These are phyloP conservation scores for Myanophis thanlyinensis DNA, from an alignment of 2,113 vertebrate species.

Conservation along the genomic window DNA sequence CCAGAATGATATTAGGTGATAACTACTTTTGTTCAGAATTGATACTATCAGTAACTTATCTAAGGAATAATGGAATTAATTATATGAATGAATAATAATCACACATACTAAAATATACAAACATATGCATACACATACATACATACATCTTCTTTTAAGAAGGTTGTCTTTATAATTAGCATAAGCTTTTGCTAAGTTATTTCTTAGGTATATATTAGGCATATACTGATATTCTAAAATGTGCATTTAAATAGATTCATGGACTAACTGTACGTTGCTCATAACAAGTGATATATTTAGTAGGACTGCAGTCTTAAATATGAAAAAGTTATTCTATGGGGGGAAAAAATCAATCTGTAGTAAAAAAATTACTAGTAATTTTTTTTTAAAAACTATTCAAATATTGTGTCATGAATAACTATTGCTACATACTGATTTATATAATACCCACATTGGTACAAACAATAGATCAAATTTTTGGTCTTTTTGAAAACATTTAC, in stretches of 20 bases:
- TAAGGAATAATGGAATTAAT: background rate
- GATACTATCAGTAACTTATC: background rate
- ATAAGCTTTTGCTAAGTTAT: background rate
- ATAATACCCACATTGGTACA: conserved; percentile 25
- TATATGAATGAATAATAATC: background rate
- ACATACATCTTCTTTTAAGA: background rate
- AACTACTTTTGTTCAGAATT: background rate
- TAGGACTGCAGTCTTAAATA: background rate
- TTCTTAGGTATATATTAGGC: background rate
- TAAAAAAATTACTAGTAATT: background rate
- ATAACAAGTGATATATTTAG: background rate
- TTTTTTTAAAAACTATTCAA: background rate
- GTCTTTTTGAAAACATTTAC: background rate
- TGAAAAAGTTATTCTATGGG: background rate
- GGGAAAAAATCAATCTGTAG: background rate
- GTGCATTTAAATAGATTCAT: background rate
- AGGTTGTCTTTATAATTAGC: background rate
- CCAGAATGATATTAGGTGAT: background rate
- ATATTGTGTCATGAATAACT: background rate
- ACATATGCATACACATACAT: background rate
- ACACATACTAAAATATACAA: background rate
- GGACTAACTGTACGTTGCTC: no score
- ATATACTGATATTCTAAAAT: background rate
- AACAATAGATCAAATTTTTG: conserved; percentile 27
- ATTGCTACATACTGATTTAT: background rate